Percentiles rank a stretch among this genome's conserved stretches.
Evolutionary conservation across 2,797 vertebrate genomes (phyloP).

Genomic region (Sarcoramphus papa): DNA sequence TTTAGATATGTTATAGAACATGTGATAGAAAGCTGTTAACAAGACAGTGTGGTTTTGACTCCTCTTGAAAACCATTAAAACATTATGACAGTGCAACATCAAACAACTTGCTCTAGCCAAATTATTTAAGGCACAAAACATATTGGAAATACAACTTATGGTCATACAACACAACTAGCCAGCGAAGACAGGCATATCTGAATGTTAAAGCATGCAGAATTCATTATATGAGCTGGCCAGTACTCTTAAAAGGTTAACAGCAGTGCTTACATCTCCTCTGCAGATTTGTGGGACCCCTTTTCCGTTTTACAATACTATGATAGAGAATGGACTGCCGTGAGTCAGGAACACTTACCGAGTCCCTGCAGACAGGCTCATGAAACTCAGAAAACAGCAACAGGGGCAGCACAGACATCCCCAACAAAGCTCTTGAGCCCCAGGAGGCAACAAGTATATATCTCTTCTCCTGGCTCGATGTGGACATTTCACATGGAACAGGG

Average conservation of each 20-base stretch:
- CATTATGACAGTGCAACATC: neutral
- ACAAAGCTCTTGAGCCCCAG: neutral
- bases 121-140: neutral
- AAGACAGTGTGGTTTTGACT: neutral
- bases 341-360: neutral
- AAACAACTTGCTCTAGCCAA: neutral
- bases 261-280: neutral
- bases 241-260: neutral
- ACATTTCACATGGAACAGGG: neutral
- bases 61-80: neutral
- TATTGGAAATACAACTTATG: neutral
- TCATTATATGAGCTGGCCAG: neutral
- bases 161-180: neutral
- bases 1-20: neutral
- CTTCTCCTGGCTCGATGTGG: neutral
- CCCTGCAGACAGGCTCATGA: neutral
- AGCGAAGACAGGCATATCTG: neutral
- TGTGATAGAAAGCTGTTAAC: neutral
- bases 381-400: neutral
- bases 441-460: neutral
- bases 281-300: neutral
- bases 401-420: neutral
- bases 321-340: neutral
- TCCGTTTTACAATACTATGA: neutral
- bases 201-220: neutral